A percentile compares a stretch with the other conserved stretches of the same genome.
These are phyloP conservation scores for Metopia argyrocephala DNA, from an alignment of 2,888 invertebrate species.

Conservation along the genomic window DNA sequence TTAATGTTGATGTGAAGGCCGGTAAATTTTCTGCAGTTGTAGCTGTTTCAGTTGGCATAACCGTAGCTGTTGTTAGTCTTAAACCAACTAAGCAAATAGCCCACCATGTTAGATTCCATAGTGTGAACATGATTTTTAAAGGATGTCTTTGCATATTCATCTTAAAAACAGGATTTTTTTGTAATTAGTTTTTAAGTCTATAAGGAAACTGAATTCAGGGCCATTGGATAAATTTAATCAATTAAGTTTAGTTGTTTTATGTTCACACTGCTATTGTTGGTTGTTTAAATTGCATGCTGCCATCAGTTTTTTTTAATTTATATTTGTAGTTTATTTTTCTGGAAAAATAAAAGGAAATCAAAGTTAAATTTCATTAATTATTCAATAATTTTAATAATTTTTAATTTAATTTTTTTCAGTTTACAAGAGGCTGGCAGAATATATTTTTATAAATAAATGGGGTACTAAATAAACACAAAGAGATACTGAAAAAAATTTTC, in stretches of 20 bases:
- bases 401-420: too few relatives aligned
- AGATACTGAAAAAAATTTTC: too few relatives aligned
- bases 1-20: background rate
- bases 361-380: too few relatives aligned
- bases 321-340: too few relatives aligned
- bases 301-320: too few relatives aligned
- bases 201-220: background rate
- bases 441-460: too few relatives aligned
- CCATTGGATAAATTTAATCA: background rate
- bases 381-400: too few relatives aligned
- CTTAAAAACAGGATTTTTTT: background rate
- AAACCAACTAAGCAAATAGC: slow-evolving; percentile 18
- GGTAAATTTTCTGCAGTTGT: background rate
- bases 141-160: slow-evolving; percentile 31
- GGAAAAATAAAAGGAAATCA: too few relatives aligned
- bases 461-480: too few relatives aligned
- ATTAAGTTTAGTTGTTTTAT: background rate
- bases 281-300: too few relatives aligned
- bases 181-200: background rate
- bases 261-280: too few relatives aligned
- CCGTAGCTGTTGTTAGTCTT: slow-evolving; percentile 12
- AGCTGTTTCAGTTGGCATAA: background rate
- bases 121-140: slow-evolving; percentile 11
- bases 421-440: too few relatives aligned
- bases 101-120: slow-evolving; percentile 33